These are phyloP conservation scores for Carpatolechia fugitivella DNA, from an alignment of 2,888 invertebrate species.

Conservation along the genomic window DNA sequence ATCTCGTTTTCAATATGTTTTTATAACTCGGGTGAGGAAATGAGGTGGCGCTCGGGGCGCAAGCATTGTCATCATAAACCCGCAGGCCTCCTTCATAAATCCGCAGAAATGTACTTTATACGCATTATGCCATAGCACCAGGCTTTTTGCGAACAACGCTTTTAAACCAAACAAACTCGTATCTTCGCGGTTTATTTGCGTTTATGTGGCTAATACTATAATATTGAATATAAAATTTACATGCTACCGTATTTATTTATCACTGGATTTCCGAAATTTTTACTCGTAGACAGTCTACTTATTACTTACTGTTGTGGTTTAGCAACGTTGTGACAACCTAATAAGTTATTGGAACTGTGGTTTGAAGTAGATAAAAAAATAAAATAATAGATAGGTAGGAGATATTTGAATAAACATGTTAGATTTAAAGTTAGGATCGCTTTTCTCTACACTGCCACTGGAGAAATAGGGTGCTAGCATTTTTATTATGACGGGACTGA, in stretches of 20 bases:
- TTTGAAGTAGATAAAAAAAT: too few relatives aligned
- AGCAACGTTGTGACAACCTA: too few relatives aligned
- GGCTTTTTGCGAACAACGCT: conserved; percentile 54
- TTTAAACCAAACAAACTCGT: conserved; percentile 61
- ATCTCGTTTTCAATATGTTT: conserved; percentile 80
- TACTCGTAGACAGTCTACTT: too few relatives aligned
- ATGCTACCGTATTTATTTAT: conserved; percentile 9
- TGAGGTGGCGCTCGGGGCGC: conserved; percentile 72
- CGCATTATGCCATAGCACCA: conserved; percentile 73
- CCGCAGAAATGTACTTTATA: conserved; percentile 73
- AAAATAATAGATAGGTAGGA: too few relatives aligned
- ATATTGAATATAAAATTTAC: conserved; percentile 3
- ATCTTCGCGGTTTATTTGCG: conserved; percentile 33
- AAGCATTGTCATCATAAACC: conserved; percentile 77
- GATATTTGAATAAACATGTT: too few relatives aligned
- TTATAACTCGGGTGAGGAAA: conserved; percentile 78
- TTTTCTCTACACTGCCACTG: too few relatives aligned
- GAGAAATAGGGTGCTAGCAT: too few relatives aligned
- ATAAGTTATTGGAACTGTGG: too few relatives aligned
- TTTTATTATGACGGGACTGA: too few relatives aligned
- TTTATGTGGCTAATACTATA: conserved; percentile 26
- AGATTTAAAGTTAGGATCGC: too few relatives aligned
- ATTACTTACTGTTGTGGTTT: too few relatives aligned
- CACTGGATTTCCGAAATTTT: not conserved
- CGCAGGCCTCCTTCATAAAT: conserved; percentile 74